These are phyloP conservation scores for Dendrolimus houi DNA, from an alignment of 2,888 invertebrate species.

Conservation along the genomic window DNA sequence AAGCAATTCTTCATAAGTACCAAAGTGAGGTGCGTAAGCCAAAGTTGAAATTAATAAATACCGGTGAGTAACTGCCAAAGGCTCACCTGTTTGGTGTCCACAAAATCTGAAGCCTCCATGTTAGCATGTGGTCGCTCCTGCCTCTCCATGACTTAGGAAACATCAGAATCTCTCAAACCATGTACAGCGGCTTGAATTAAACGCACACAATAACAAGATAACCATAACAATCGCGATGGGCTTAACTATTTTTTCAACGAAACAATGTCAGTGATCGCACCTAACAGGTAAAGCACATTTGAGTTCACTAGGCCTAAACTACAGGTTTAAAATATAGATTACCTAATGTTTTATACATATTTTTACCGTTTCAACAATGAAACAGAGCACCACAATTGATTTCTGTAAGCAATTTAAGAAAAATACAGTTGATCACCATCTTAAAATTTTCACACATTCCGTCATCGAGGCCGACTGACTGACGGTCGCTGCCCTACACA, in stretches of 20 bases:
- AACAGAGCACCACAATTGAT: slow-evolving; percentile 35
- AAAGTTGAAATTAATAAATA: slow-evolving; percentile 45
- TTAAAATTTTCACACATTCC: slow-evolving; percentile 72
- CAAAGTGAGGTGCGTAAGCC: slow-evolving; percentile 31
- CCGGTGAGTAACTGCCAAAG: slow-evolving; percentile 54
- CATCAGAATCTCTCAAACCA: slow-evolving; percentile 70
- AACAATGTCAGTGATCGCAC: slow-evolving; percentile 71
- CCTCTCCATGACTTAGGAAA: slow-evolving; percentile 66
- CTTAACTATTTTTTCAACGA: slow-evolving; percentile 60
- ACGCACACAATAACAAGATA: slow-evolving; percentile 53
- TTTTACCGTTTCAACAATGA: slow-evolving; percentile 25
- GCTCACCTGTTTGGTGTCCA: slow-evolving; percentile 81
- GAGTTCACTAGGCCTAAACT: slow-evolving; percentile 29
- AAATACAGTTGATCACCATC: slow-evolving; percentile 71
- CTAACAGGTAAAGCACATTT: slow-evolving; percentile 53
- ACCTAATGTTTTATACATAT: slow-evolving; percentile 35
- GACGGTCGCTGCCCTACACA: slow-evolving; percentile 66
- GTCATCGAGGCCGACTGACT: slow-evolving; percentile 66
- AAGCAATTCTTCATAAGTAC: slow-evolving; percentile 24
- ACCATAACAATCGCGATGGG: slow-evolving; percentile 70
- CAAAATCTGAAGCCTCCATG: slow-evolving; percentile 78
- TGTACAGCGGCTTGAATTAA: slow-evolving; percentile 41
- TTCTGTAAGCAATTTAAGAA: slow-evolving; percentile 38
- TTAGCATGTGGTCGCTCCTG: slow-evolving; percentile 73
- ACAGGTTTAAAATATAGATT: slow-evolving; percentile 15